phyloP scores from a whole-genome alignment of 1,140 invertebrate genomes.

The Solenopsis fugax region DNA sequence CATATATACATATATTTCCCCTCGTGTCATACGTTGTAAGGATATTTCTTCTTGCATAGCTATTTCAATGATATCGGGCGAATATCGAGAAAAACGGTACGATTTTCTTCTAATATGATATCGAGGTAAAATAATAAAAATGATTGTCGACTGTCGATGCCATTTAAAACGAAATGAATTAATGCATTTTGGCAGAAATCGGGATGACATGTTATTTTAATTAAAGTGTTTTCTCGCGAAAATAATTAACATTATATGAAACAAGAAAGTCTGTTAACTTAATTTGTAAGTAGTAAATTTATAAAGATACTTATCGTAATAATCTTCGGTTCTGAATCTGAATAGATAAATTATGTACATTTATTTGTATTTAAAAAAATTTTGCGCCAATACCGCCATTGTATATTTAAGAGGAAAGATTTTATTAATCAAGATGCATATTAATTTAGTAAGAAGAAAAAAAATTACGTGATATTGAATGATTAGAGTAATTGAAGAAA shows the following conservation, averaged over 20 bases:
- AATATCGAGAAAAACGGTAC: slow-evolving; percentile 33
- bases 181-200: not conserved
- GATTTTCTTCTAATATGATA: slow-evolving; percentile 13
- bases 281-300: slow-evolving; percentile 13
- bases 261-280: not conserved
- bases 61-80: slow-evolving; percentile 59
- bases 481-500: not conserved
- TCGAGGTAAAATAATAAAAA: not conserved
- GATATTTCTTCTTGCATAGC: slow-evolving; percentile 68
- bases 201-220: not conserved
- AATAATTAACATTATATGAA: not conserved
- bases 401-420: not conserved
- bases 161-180: not conserved
- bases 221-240: not conserved
- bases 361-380: not conserved
- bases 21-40: slow-evolving; percentile 71
- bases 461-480: slow-evolving; percentile 16
- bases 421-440: not conserved
- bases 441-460: not conserved
- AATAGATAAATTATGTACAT: not conserved
- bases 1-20: slow-evolving; percentile 64
- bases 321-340: not conserved
- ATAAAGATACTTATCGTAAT: not conserved
- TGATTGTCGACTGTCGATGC: not conserved
- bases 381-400: not conserved